Percentiles rank a stretch among this genome's conserved stretches.
Evolutionary conservation across 2,113 vertebrate species (phyloP).

Genomic region (Sphaerodactylus townsendi): DNA sequence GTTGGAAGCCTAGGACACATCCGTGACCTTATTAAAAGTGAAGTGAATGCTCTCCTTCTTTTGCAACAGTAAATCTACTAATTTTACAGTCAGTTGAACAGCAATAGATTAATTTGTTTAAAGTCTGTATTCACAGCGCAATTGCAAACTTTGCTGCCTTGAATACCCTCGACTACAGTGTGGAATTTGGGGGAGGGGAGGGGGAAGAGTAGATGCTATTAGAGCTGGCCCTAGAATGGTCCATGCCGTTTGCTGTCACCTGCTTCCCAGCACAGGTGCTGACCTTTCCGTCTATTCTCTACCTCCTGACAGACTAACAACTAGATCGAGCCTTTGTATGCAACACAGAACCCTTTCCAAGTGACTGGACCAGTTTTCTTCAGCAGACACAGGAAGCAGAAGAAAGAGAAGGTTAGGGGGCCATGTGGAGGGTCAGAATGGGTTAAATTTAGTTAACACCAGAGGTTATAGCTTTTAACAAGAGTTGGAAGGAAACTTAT

Average conservation of each 20-base stretch:
- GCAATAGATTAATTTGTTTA: slow-evolving; percentile 93
- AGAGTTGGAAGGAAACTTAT: slow-evolving; percentile 77
- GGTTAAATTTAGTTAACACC: slow-evolving; percentile 83
- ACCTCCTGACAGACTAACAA: slow-evolving; percentile 72
- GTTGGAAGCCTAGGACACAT: slow-evolving; percentile 72
- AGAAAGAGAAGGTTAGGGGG: slow-evolving; percentile 81
- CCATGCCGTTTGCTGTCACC: slow-evolving; percentile 79
- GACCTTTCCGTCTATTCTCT: slow-evolving; percentile 70
- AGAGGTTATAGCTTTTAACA: slow-evolving; percentile 83
- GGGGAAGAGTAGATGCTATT: slow-evolving; percentile 70
- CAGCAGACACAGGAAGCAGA: slow-evolving; percentile 77
- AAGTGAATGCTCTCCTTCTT: slow-evolving; percentile 75
- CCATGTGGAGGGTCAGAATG: slow-evolving; percentile 71
- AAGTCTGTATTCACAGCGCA: slow-evolving; percentile 85
- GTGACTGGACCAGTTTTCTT: slow-evolving; percentile 68
- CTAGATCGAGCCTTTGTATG: slow-evolving; percentile 77
- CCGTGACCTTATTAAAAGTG: slow-evolving; percentile 74
- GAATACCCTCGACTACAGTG: slow-evolving; percentile 78
- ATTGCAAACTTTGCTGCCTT: slow-evolving; percentile 85
- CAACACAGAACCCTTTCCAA: slow-evolving; percentile 74
- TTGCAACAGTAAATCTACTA: slow-evolving; percentile 87
- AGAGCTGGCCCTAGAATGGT: slow-evolving; percentile 70
- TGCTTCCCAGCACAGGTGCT: slow-evolving; percentile 86
- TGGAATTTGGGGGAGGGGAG: slow-evolving; percentile 52
- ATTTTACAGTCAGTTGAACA: slow-evolving; percentile 97